Evolutionary conservation across 37 sponge, comb jelly and placozoan species (phyloP).

Genomic region (Beroe ovata): DNA sequence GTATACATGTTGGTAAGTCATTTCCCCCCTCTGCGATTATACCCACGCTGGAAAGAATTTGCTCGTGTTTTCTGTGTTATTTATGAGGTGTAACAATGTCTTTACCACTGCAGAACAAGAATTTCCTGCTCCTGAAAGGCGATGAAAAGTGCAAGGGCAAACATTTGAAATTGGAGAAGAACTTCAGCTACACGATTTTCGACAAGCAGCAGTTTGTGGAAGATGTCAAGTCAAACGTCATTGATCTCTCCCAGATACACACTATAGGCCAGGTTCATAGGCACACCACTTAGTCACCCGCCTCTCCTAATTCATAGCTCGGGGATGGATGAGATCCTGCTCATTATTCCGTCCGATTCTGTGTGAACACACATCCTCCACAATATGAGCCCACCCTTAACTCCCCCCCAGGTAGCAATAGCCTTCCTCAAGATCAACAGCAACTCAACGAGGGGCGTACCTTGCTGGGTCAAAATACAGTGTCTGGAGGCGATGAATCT

Average conservation of each 20-base stretch:
- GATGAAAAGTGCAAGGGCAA: constrained; percentile 54
- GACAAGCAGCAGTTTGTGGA: constrained; percentile 59
- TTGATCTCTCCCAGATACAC: constrained; percentile 23
- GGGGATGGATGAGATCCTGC: too few relatives aligned
- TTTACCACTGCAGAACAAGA: constrained; percentile 7
- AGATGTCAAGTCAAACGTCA: neutral
- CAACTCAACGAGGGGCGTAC: neutral
- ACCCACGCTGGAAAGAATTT: too few relatives aligned
- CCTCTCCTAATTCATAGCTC: too few relatives aligned
- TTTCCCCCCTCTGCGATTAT: neutral
- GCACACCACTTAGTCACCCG: too few relatives aligned
- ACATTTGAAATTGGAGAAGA: constrained; percentile 29
- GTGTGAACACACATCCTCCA: too few relatives aligned
- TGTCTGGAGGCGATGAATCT: constrained; percentile 63
- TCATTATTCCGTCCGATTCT: too few relatives aligned
- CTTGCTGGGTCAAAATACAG: constrained; percentile 56
- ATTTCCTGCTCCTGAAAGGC: constrained; percentile 25
- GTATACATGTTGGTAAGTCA: constrained; percentile 32
- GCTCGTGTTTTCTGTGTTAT: too few relatives aligned
- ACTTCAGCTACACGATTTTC: constrained; percentile 28
- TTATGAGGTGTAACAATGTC: too few relatives aligned
- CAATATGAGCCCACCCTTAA: too few relatives aligned
- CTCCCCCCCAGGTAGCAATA: constrained; percentile 23
- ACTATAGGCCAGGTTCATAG: constrained; percentile 64
- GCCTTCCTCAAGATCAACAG: constrained; percentile 43